These are phyloP conservation scores for Paracyclopina nana DNA, from an alignment of 1,140 invertebrate genomes.

Conservation along the genomic window DNA sequence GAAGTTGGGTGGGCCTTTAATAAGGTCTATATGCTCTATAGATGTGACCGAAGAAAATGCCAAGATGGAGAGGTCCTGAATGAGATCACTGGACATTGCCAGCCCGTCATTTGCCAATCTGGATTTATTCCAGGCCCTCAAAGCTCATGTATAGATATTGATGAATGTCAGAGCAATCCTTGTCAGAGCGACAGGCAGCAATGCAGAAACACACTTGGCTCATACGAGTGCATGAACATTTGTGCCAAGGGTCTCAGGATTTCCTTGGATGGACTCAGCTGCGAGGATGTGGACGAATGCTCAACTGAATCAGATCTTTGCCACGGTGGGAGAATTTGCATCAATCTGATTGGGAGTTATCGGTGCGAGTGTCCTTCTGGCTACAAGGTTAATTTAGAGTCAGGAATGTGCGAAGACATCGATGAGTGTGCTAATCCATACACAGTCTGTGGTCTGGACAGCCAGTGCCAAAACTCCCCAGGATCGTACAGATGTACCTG, in stretches of 20 bases:
- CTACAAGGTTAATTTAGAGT: neutral
- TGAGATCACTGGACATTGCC: constrained; percentile 23
- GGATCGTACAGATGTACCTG: constrained; percentile 54
- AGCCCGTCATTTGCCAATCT: constrained; percentile 26
- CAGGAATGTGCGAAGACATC: constrained; percentile 22
- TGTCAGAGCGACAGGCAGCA: constrained; percentile 27
- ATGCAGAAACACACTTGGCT: constrained; percentile 36
- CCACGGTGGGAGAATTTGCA: constrained; percentile 28
- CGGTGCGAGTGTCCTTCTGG: constrained; percentile 24
- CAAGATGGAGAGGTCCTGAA: constrained; percentile 23
- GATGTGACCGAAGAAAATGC: constrained; percentile 42
- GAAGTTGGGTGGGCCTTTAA: constrained; percentile 23
- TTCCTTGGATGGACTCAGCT: neutral
- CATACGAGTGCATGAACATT: constrained; percentile 28
- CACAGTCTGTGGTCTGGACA: constrained; percentile 26
- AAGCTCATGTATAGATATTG: constrained; percentile 31
- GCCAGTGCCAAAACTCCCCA: constrained; percentile 34
- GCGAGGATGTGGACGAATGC: constrained; percentile 27
- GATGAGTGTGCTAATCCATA: constrained; percentile 33
- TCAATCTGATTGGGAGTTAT: constrained; percentile 36
- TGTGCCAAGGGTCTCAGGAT: constrained; percentile 9
- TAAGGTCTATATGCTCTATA: constrained; percentile 44
- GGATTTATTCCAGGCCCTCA: constrained; percentile 30
- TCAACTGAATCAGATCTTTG: constrained; percentile 23
- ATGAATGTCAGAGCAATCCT: constrained; percentile 29